Evolutionary conservation across 2,113 vertebrate genomes (phyloP).

Genomic region (Syngnathus floridae): DNA sequence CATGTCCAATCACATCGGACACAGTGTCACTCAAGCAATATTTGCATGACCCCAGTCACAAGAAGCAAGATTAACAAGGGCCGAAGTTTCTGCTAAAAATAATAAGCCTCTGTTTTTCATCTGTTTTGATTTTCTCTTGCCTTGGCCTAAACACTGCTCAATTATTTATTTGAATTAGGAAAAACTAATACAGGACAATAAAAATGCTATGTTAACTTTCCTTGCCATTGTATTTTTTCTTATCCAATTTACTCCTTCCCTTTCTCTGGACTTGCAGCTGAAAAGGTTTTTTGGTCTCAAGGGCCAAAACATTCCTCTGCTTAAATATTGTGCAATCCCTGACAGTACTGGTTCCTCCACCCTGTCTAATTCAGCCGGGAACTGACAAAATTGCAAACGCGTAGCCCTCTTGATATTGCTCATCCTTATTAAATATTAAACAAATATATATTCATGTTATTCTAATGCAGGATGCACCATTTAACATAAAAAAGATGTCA

Average conservation of each 20-base stretch:
- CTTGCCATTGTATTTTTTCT: slow-evolving; percentile 28
- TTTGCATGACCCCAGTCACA: slow-evolving; percentile 57
- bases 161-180: background rate
- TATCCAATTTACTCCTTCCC: slow-evolving; percentile 32
- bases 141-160: background rate
- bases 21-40: slow-evolving; percentile 44
- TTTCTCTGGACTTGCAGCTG: slow-evolving; percentile 51
- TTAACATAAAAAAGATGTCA: background rate
- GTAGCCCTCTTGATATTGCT: background rate
- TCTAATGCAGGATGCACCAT: background rate
- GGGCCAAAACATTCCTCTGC: slow-evolving; percentile 64
- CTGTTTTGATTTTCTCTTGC: slow-evolving; percentile 11
- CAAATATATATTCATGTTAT: background rate
- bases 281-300: slow-evolving; percentile 63
- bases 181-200: background rate
- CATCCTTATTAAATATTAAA: background rate
- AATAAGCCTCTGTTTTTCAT: slow-evolving; percentile 42
- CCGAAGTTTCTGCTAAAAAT: slow-evolving; percentile 54
- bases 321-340: slow-evolving; percentile 67
- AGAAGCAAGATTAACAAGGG: slow-evolving; percentile 47
- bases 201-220: background rate
- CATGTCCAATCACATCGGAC: slow-evolving; percentile 45
- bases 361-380: slow-evolving; percentile 36
- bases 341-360: slow-evolving; percentile 56
- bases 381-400: background rate